phyloP scores from a whole-genome alignment of 1,140 invertebrate species.

The Lordiphosa collinella region DNA sequence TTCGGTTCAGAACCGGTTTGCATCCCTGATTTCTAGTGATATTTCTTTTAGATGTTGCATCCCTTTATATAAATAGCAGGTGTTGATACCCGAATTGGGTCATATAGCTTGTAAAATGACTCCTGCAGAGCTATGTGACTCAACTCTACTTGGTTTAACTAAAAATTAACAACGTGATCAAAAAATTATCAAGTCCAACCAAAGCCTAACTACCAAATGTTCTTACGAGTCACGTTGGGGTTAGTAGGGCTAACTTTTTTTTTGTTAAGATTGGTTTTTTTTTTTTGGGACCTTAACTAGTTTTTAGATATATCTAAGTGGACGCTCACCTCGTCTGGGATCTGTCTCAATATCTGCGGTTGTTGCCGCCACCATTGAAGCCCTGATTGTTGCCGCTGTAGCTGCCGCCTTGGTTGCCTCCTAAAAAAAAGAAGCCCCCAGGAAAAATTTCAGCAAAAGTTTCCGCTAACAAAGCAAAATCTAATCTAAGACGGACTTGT shows the following conservation, averaged over 20 bases:
- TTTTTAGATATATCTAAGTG: slow-evolving; percentile 15
- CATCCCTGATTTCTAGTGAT: too few species aligned
- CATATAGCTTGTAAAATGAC: too few species aligned
- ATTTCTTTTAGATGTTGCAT: too few species aligned
- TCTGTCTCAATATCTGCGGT: slow-evolving; percentile 78
- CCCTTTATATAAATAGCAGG: too few species aligned
- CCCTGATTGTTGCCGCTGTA: slow-evolving; percentile 80
- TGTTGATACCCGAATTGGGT: too few species aligned
- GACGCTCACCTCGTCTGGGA: slow-evolving; percentile 59
- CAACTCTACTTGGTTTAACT: too few species aligned
- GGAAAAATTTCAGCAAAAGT: slow-evolving; percentile 18
- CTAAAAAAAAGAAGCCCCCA: slow-evolving; percentile 49
- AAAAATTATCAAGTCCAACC: too few species aligned
- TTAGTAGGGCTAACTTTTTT: slow-evolving; percentile 17
- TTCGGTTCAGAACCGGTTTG: too few species aligned
- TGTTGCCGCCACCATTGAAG: slow-evolving; percentile 81
- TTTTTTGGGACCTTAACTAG: slow-evolving; percentile 39
- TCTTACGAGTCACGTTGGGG: background rate
- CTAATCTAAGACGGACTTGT: slow-evolving; percentile 10
- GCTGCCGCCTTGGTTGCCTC: slow-evolving; percentile 81
- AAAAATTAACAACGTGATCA: too few species aligned
- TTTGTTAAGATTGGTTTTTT: too few species aligned
- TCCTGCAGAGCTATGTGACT: too few species aligned
- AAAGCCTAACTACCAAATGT: too few species aligned
- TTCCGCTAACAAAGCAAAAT: slow-evolving; percentile 9